phyloP scores from a whole-genome alignment of 2,888 invertebrate genomes.

The Germaria angustata region DNA sequence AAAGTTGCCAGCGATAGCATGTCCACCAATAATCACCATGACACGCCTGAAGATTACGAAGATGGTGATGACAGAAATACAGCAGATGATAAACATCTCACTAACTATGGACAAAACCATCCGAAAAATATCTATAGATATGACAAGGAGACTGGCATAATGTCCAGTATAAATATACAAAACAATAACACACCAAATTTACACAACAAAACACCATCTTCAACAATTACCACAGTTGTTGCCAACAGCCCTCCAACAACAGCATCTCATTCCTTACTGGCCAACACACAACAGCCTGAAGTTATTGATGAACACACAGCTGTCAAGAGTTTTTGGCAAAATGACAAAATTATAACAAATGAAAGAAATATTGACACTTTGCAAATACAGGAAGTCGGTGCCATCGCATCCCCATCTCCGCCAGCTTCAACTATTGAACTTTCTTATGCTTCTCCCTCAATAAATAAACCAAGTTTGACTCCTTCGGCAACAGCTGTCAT shows the following conservation, averaged over 20 bases:
- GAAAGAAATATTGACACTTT: constrained; percentile 57
- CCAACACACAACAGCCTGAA: constrained; percentile 38
- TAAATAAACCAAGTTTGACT: constrained; percentile 5
- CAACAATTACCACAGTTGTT: background rate
- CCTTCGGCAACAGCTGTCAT: constrained; percentile 15
- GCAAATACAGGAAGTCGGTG: constrained; percentile 60
- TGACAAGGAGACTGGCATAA: constrained; percentile 66
- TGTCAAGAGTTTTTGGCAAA: constrained; percentile 68
- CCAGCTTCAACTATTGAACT: background rate
- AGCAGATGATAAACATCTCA: constrained; percentile 44
- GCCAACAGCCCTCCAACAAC: background rate
- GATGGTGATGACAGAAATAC: constrained; percentile 56
- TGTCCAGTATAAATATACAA: constrained; percentile 44
- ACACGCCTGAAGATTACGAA: constrained; percentile 21
- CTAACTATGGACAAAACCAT: constrained; percentile 77
- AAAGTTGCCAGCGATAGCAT: constrained; percentile 79
- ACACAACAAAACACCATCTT: background rate
- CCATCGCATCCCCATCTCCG: constrained; percentile 18
- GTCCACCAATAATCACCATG: constrained; percentile 69
- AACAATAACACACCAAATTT: background rate
- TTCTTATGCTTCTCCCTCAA: background rate
- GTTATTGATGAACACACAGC: constrained; percentile 62
- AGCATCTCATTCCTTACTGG: background rate
- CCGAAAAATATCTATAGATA: constrained; percentile 76
- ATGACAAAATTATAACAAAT: constrained; percentile 60